Conservation (phyloP, 2,888 invertebrate species). For the Xanthorhoe designata region DNA sequence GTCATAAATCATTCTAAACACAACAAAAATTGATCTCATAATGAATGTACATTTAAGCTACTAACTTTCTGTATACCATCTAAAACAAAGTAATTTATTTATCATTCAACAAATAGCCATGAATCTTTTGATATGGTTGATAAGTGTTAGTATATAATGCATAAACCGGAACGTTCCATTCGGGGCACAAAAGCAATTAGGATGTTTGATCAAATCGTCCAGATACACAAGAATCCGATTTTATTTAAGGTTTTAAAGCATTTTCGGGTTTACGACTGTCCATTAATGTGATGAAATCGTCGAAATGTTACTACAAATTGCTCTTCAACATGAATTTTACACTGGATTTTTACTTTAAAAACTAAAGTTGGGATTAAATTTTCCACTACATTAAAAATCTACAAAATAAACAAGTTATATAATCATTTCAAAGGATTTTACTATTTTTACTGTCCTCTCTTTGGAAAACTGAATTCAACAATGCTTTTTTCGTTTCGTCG, state of each 20-base stretch:
- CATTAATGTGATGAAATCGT: conserved; percentile 18
- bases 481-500: not conserved
- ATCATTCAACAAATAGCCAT: no score
- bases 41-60: no score
- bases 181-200: conserved; percentile 40
- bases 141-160: no score
- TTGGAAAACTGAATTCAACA: conserved; percentile 4
- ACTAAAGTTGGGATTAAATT: not conserved
- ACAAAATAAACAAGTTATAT: not conserved
- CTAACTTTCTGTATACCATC: no score
- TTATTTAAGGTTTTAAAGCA: conserved; percentile 30
- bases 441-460: not conserved
- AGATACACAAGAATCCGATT: conserved; percentile 36
- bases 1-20: no score
- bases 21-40: no score
- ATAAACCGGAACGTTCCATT: conserved; percentile 10
- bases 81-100: no score
- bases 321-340: conserved; percentile 5
- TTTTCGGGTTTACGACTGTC: conserved; percentile 25
- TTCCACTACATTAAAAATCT: not conserved
- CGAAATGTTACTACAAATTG: conserved; percentile 11
- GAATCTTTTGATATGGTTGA: no score
- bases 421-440: not conserved
- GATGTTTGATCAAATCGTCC: conserved; percentile 38
- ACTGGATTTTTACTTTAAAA: not conserved